Conservation (phyloP, 2,797 vertebrate species). For the Avahi laniger region DNA sequence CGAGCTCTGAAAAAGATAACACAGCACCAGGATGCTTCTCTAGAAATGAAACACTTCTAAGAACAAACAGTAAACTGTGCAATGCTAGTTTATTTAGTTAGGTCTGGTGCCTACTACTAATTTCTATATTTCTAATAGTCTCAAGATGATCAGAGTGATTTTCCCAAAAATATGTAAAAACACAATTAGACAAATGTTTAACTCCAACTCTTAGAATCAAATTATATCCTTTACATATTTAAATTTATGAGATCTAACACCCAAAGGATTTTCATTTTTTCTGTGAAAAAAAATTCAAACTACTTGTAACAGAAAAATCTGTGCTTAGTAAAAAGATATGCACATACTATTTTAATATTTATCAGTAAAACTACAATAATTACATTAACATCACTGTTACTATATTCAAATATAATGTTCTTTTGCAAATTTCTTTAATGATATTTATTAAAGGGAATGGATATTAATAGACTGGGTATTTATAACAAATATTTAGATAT, state of each 20-base stretch:
- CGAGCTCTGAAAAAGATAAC: conserved; percentile 81
- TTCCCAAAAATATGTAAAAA: conserved; percentile 21
- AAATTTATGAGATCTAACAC: background rate
- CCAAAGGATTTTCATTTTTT: background rate
- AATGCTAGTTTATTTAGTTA: conserved; percentile 46
- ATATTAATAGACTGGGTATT: background rate
- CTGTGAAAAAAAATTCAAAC: background rate
- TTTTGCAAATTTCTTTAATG: background rate
- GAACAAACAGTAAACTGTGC: conserved; percentile 75
- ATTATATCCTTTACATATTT: background rate
- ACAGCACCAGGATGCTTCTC: conserved; percentile 71
- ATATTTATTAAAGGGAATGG: background rate
- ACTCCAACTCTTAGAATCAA: background rate
- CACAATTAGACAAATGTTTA: background rate
- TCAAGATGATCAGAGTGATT: conserved; percentile 59
- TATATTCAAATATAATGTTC: background rate
- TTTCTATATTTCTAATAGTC: conserved; percentile 61
- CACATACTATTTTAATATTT: background rate
- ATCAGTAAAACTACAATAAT: background rate
- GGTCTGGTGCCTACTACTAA: conserved; percentile 46
- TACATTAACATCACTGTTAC: background rate
- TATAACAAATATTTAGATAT: background rate
- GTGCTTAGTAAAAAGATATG: background rate
- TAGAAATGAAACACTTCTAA: conserved; percentile 78
- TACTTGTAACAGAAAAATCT: background rate